phyloP scores from a whole-genome alignment of 2,888 invertebrate species.

The Tachystola acroxantha region DNA sequence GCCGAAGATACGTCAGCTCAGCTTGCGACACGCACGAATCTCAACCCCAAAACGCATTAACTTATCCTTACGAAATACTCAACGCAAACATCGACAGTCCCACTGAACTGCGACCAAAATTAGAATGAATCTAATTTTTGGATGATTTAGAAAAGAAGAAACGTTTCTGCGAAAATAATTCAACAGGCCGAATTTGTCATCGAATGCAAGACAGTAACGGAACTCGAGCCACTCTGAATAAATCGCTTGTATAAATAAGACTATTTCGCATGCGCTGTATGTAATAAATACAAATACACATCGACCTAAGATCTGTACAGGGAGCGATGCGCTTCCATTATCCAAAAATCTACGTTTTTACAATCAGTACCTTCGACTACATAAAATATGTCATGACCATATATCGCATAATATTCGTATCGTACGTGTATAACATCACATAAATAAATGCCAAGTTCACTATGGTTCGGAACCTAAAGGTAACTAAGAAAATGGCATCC shows the following conservation, averaged over 20 bases:
- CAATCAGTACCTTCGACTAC: constrained; percentile 60
- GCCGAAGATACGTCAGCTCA: constrained; percentile 9
- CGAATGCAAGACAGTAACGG: constrained; percentile 66
- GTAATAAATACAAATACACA: constrained; percentile 61
- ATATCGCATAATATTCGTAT: constrained; percentile 65
- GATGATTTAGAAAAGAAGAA: constrained; percentile 33
- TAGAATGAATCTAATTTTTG: constrained; percentile 40
- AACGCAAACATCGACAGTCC: constrained; percentile 41
- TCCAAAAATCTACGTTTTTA: constrained; percentile 52
- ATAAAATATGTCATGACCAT: constrained; percentile 68
- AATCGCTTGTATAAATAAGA: constrained; percentile 55
- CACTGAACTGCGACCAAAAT: constrained; percentile 35
- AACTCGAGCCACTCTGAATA: constrained; percentile 75
- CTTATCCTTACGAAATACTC: constrained; percentile 60
- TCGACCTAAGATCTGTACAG: constrained; percentile 56
- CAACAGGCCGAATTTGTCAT: constrained; percentile 50
- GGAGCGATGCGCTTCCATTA: constrained; percentile 43
- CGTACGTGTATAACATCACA: constrained; percentile 61
- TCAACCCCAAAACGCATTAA: constrained; percentile 34
- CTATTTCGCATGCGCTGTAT: constrained; percentile 48
- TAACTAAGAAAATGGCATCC: constrained; percentile 76
- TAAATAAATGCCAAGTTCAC: constrained; percentile 75
- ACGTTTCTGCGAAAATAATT: constrained; percentile 21
- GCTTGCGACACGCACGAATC: constrained; percentile 14
- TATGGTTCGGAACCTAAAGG: constrained; percentile 71